Percentiles rank a stretch among this genome's conserved stretches.
Evolutionary conservation across 2,113 vertebrate species (phyloP).

Genomic region (Indicator maculatus): DNA sequence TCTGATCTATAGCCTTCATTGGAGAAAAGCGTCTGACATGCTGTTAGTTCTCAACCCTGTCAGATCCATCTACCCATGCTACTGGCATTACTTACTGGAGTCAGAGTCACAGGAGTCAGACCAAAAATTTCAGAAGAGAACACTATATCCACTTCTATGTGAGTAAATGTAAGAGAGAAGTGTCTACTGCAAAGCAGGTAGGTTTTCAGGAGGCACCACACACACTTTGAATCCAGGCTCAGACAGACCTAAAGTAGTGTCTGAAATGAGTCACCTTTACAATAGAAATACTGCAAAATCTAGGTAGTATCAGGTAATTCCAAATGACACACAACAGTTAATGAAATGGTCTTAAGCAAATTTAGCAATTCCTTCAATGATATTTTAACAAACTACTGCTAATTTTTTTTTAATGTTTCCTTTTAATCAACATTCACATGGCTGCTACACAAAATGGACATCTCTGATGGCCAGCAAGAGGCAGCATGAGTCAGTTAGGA

Average conservation of each 20-base stretch:
- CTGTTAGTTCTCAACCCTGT: conserved; percentile 79
- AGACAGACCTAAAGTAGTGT: background rate
- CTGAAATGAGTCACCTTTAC: background rate
- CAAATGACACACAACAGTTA: background rate
- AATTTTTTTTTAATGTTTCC: background rate
- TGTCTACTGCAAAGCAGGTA: background rate
- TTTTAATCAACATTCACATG: background rate
- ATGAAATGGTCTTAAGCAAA: background rate
- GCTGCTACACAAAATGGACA: background rate
- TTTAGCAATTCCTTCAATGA: background rate
- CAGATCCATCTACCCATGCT: conserved; percentile 77
- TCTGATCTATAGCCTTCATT: conserved; percentile 91
- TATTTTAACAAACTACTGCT: background rate
- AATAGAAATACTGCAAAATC: background rate
- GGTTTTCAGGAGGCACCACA: background rate
- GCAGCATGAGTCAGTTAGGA: background rate
- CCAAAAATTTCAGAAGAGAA: conserved; percentile 59
- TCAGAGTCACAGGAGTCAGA: conserved; percentile 74
- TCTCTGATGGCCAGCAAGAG: background rate
- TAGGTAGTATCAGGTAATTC: background rate
- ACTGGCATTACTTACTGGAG: conserved; percentile 75
- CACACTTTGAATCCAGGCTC: background rate
- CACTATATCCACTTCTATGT: background rate
- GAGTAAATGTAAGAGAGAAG: background rate
- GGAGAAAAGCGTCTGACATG: conserved; percentile 80